Percentiles rank a stretch among this genome's conserved stretches.
Conservation (phyloP, 2,113 vertebrate species). For the Pelusios castaneus region DNA sequence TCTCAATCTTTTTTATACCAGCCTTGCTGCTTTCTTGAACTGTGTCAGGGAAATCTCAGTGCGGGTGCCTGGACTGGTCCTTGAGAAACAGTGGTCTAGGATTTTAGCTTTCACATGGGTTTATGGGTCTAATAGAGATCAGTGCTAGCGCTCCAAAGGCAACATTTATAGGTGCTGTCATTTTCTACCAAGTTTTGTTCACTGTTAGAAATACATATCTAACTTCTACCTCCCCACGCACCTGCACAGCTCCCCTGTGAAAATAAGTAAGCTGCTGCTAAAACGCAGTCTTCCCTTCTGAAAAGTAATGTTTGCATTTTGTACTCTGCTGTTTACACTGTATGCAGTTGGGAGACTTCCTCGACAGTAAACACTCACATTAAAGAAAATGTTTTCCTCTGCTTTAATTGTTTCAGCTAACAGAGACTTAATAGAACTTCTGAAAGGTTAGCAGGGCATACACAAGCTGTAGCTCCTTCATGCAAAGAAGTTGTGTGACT, state of each 20-base stretch:
- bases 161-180: conserved; percentile 47
- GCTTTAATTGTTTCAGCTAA: neutral
- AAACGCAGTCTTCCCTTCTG: conserved; percentile 24
- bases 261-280: conserved; percentile 34
- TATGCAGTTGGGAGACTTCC: conserved; percentile 61
- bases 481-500: neutral
- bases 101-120: conserved; percentile 70
- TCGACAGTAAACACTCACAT: conserved; percentile 51
- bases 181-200: conserved; percentile 55
- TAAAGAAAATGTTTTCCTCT: neutral
- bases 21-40: neutral
- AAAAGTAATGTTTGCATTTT: conserved; percentile 50
- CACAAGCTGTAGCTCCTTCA: neutral
- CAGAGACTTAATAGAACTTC: conserved; percentile 56
- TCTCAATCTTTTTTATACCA: neutral
- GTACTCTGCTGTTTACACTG: conserved; percentile 59
- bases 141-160: conserved; percentile 56
- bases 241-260: conserved; percentile 28
- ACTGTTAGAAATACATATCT: conserved; percentile 27
- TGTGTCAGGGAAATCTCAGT: neutral
- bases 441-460: neutral
- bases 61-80: neutral
- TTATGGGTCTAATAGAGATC: conserved; percentile 64
- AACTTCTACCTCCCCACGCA: conserved; percentile 36
- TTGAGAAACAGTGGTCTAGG: neutral